These are phyloP conservation scores for Leptinotarsa juncta DNA, from an alignment of 2,888 invertebrate species.

Conservation along the genomic window DNA sequence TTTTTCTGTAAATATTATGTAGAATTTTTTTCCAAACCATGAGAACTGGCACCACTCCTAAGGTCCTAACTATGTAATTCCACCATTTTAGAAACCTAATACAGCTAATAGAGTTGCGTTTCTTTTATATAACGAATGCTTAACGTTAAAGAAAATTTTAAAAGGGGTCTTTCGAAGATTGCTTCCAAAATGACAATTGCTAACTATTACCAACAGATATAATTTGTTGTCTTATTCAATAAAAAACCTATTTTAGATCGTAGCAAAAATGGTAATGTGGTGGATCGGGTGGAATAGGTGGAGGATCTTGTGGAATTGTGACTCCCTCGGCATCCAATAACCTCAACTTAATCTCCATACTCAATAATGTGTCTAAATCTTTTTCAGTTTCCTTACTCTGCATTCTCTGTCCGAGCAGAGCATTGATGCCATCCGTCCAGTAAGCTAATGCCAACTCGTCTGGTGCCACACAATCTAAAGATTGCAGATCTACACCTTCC, in stretches of 20 bases:
- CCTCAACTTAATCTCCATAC: conserved; percentile 96
- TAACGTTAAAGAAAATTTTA: background rate
- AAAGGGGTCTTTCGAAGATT: background rate
- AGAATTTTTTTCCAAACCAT: no score
- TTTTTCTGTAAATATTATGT: no score
- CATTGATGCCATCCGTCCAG: conserved; percentile 97
- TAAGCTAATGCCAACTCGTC: conserved; percentile 87
- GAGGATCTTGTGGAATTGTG: conserved; percentile 92
- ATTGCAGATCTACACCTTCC: conserved; percentile 82
- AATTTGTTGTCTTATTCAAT: background rate
- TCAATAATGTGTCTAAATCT: conserved; percentile 91
- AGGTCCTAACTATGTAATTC: no score
- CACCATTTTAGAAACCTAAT: no score
- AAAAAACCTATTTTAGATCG: conserved; percentile 70
- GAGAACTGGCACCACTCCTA: no score
- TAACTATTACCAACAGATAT: no score
- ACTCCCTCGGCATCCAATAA: conserved; percentile 95
- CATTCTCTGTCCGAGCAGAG: conserved; percentile 89
- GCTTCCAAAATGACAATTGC: background rate
- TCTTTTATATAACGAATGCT: no score
- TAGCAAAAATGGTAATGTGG: conserved; percentile 91
- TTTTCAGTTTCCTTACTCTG: conserved; percentile 86
- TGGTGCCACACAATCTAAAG: conserved; percentile 92
- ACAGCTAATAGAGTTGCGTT: no score
- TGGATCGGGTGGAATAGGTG: conserved; percentile 91